Conservation (phyloP, 2,113 vertebrate species). For the Nerophis lumbriciformis region DNA sequence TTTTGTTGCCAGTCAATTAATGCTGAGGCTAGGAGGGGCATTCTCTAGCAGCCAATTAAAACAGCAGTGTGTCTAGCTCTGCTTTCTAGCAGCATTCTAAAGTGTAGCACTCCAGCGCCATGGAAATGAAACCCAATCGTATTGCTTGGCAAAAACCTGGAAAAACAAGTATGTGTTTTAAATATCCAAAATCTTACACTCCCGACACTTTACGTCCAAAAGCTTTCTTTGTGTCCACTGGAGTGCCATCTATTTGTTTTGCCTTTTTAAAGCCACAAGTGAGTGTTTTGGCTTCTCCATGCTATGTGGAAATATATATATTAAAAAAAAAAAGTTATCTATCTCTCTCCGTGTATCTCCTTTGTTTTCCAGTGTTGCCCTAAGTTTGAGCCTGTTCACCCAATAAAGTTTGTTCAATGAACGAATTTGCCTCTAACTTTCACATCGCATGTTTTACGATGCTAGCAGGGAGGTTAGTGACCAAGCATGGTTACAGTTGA, state of each 20-base stretch:
- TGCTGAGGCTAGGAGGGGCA: no score
- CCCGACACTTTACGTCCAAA: slow-evolving; percentile 11
- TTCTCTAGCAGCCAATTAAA: no score
- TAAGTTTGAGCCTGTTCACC: slow-evolving; percentile 59
- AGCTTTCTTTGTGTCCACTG: slow-evolving; percentile 8
- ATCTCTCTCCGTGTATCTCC: slow-evolving; percentile 20
- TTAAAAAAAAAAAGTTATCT: no score
- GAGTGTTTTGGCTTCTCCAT: slow-evolving; percentile 16
- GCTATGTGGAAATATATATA: slow-evolving; percentile 29
- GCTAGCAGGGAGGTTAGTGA: slow-evolving; percentile 7
- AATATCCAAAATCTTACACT: slow-evolving; percentile 17
- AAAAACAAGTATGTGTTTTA: neutral
- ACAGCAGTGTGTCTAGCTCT: no score
- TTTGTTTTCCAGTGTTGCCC: slow-evolving; percentile 57
- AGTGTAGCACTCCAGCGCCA: no score
- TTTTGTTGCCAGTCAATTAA: no score
- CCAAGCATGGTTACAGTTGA: slow-evolving; percentile 36
- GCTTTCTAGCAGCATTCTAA: no score
- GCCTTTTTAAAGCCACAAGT: slow-evolving; percentile 17
- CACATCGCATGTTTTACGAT: slow-evolving; percentile 26
- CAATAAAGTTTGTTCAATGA: slow-evolving; percentile 62
- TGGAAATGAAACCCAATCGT: neutral
- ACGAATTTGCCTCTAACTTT: slow-evolving; percentile 17
- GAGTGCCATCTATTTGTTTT: slow-evolving; percentile 29
- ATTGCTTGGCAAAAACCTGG: neutral